These are phyloP conservation scores for Horisme vitalbata DNA, from an alignment of 2,888 invertebrate species.

Conservation along the genomic window DNA sequence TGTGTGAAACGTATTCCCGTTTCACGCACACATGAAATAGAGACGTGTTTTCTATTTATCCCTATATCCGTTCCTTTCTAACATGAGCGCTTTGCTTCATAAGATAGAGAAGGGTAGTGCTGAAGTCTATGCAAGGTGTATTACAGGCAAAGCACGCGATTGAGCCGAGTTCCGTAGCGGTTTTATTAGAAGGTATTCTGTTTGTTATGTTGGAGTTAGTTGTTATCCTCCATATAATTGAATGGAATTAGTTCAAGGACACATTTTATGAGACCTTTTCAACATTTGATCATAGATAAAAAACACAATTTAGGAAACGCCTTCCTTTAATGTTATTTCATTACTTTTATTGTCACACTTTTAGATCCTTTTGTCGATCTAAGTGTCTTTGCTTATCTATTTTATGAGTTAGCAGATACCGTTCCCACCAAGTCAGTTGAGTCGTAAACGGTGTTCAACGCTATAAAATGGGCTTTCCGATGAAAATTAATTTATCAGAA, in stretches of 20 bases:
- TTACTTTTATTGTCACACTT: not conserved
- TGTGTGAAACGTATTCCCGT: conserved; percentile 56
- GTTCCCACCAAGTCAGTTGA: conserved; percentile 31
- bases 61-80: conserved; percentile 58
- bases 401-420: conserved; percentile 7
- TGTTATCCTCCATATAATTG: conserved; percentile 7
- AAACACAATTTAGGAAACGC: not conserved
- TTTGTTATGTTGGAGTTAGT: conserved; percentile 6
- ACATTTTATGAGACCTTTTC: not conserved
- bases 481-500: conserved; percentile 17
- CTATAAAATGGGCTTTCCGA: conserved; percentile 12
- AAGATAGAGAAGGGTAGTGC: conserved; percentile 45
- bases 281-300: not conserved
- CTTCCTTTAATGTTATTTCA: not conserved
- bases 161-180: conserved; percentile 1
- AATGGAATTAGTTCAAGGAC: not conserved
- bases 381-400: not conserved
- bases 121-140: conserved; percentile 35
- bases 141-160: conserved; percentile 29
- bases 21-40: conserved; percentile 54
- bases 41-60: conserved; percentile 62
- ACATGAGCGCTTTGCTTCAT: conserved; percentile 24
- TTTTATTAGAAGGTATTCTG: conserved; percentile 17
- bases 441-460: conserved; percentile 29
- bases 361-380: not conserved